Conservation (phyloP, 2,113 vertebrate genomes). For the Fukomys damarensis region DNA sequence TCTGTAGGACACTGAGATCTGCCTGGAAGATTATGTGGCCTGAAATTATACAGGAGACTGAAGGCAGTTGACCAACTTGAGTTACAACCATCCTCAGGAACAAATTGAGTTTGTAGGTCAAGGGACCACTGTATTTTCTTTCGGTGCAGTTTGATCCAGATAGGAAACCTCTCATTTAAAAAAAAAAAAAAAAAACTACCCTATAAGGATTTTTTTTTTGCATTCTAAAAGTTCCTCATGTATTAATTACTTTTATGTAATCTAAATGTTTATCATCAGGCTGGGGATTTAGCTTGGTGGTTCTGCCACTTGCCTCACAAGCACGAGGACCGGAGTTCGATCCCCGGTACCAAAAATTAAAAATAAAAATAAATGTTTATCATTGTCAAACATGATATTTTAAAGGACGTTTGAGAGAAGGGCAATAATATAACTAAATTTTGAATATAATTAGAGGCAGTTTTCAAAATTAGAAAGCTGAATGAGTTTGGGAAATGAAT, state of each 20-base stretch:
- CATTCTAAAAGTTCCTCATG: not conserved
- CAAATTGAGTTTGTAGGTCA: no score
- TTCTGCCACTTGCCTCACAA: no score
- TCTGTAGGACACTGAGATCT: no score
- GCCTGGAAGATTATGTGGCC: no score
- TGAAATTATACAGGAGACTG: no score
- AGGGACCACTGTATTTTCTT: not conserved
- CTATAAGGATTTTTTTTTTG: not conserved
- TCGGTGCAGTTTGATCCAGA: not conserved
- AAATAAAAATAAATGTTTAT: not conserved
- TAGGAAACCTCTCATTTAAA: not conserved
- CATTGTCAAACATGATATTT: not conserved
- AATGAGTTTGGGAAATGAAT: not conserved
- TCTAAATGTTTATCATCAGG: not conserved
- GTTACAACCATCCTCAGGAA: no score
- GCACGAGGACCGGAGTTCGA: no score
- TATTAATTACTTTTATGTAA: not conserved
- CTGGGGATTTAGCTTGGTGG: no score
- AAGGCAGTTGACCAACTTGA: no score
- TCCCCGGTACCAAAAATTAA: no score
- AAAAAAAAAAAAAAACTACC: not conserved
- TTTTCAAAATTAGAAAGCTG: slow-evolving; percentile 19
- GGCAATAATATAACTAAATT: not conserved
- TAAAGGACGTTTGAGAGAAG: not conserved
- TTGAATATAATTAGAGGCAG: slow-evolving; percentile 8